Percentiles rank a stretch among this genome's conserved stretches.
phyloP scores from a whole-genome alignment of 2,113 vertebrate species.

The Phyllostomus discolor region DNA sequence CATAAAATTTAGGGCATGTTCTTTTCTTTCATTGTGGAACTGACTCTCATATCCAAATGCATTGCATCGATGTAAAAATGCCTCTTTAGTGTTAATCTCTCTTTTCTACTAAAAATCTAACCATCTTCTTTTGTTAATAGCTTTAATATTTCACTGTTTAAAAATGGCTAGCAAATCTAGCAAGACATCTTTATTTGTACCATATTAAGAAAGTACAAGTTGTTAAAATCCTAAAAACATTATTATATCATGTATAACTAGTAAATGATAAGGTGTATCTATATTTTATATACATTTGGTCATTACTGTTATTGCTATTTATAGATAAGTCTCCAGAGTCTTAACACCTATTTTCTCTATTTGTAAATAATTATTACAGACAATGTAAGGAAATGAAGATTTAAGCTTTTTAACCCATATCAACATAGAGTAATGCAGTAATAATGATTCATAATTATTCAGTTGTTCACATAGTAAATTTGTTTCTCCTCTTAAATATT shows the following conservation, averaged over 20 bases:
- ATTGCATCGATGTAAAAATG: neutral
- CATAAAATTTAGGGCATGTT: neutral
- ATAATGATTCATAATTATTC: conserved; percentile 15
- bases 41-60: neutral
- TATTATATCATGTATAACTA: neutral
- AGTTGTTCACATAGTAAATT: neutral
- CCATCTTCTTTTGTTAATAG: neutral
- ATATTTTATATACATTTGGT: conserved; percentile 10
- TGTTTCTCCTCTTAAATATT: conserved; percentile 33
- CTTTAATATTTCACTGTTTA: neutral
- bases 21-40: conserved; percentile 1
- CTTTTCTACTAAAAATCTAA: neutral
- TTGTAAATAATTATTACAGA: neutral
- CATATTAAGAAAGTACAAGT: neutral
- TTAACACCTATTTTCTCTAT: conserved; percentile 36
- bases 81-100: conserved; percentile 7
- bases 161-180: neutral
- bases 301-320: neutral
- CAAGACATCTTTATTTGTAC: conserved; percentile 33
- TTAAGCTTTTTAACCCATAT: conserved; percentile 13
- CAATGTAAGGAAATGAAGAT: neutral
- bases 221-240: conserved; percentile 32
- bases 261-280: neutral
- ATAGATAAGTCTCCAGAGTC: neutral
- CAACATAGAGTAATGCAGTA: neutral